phyloP scores from a whole-genome alignment of 2,113 vertebrate species.

The Rhinogobius similis region DNA sequence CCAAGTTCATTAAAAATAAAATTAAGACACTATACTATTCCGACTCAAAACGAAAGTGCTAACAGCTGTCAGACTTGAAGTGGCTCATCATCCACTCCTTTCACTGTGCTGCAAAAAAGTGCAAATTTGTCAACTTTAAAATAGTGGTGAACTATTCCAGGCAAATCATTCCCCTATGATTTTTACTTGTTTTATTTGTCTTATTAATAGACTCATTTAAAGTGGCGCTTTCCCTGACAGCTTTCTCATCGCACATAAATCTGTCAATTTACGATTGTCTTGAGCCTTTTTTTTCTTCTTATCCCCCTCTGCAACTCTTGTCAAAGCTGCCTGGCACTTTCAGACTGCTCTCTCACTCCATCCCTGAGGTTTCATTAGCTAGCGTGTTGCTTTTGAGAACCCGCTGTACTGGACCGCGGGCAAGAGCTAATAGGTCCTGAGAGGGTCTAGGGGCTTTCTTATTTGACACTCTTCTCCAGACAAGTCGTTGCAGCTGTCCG shows the following conservation, averaged over 20 bases:
- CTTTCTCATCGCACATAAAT: not conserved
- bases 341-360: constrained; percentile 6
- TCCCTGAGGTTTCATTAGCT: constrained; percentile 63
- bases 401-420: constrained; percentile 9
- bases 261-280: not conserved
- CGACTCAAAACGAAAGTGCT: not conserved
- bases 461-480: constrained; percentile 30
- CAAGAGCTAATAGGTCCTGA: constrained; percentile 59
- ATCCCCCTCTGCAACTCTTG: not conserved
- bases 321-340: constrained; percentile 15
- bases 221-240: not conserved
- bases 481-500: constrained; percentile 47
- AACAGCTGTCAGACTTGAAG: constrained; percentile 5
- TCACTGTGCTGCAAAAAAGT: not conserved
- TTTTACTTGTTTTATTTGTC: not conserved
- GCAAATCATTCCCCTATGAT: not conserved
- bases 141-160: not conserved
- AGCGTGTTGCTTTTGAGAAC: constrained; percentile 30
- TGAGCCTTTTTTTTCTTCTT: constrained; percentile 5
- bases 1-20: constrained; percentile 4
- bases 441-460: constrained; percentile 42
- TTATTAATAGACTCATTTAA: not conserved
- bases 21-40: not conserved
- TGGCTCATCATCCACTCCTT: not conserved
- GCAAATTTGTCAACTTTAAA: not conserved